Percentiles rank a stretch among this genome's conserved stretches.
phyloP scores from a whole-genome alignment of 30 jellyfish, hydroid and myxozoan species.

The Cassiopea andromeda region DNA sequence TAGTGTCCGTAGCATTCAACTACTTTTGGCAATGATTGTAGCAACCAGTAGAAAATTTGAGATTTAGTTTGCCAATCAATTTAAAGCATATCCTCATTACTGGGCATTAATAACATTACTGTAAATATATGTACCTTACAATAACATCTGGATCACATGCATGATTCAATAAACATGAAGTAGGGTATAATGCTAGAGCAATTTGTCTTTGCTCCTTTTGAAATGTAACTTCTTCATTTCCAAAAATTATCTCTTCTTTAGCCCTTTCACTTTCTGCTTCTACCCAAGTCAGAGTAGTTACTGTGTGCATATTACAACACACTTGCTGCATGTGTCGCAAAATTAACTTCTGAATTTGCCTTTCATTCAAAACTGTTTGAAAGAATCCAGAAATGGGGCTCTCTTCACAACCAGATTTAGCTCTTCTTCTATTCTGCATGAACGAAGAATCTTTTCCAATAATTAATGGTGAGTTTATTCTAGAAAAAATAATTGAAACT shows the following conservation, averaged over 20 bases:
- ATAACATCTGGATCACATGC: constrained; percentile 89
- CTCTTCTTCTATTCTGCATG: neutral
- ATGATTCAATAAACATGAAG: constrained; percentile 77
- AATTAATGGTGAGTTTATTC: constrained; percentile 17
- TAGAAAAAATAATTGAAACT: neutral
- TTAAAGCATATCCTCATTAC: too few species aligned
- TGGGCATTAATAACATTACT: neutral
- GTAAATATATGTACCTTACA: constrained; percentile 58
- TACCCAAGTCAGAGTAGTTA: constrained; percentile 38
- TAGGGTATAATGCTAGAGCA: constrained; percentile 79
- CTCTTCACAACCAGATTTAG: constrained; percentile 39
- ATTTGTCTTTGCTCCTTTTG: constrained; percentile 67
- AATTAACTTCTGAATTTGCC: constrained; percentile 32
- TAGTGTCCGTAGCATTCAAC: too few species aligned
- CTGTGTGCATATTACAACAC: constrained; percentile 69
- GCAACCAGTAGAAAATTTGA: too few species aligned
- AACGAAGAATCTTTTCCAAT: neutral
- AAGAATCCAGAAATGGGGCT: constrained; percentile 10
- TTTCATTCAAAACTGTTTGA: constrained; percentile 47
- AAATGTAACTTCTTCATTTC: constrained; percentile 41
- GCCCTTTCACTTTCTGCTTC: constrained; percentile 35
- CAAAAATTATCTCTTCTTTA: neutral
- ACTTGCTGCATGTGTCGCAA: constrained; percentile 73
- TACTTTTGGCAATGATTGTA: too few species aligned
- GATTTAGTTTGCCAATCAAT: too few species aligned